Evolutionary conservation across 1,140 invertebrate genomes (phyloP), one percentile per base, ranked within the genome.

Genomic region (Heliconius eleuchia): DNA sequence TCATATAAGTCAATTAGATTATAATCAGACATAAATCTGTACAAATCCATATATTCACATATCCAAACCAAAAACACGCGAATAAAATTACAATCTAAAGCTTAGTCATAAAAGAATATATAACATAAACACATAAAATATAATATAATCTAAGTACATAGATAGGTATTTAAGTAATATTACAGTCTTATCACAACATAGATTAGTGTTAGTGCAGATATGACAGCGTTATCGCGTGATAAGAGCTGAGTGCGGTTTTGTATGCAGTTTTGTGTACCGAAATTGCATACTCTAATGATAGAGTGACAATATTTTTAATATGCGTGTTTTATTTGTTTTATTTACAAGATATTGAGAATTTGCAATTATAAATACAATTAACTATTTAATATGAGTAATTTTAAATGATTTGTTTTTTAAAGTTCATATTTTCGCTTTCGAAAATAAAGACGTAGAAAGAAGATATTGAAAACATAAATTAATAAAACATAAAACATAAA

Each of bases 191-290:
- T 80, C 79, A 23, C 60, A 76, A n/a, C 74, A 60, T 16, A 80
- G 78, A 80, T 80, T 80, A 76, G 79, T 39, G 37, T 76, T 80
- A 80, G 74, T 76, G 50, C 42, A 66, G 74, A 80, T 83, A 83
- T 76, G 76, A 84, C 77, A 71, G 23, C 76, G 80, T 83, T 87
- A 87, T 86, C 85, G 85, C 71, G 19, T 83, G 87, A 88, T 88
- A 88, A 84, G 73, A 52, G 84, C 85, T 86, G 86, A 87, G 86
- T 85, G 86, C 86, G 84, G 78, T 77, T 77, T 77, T 72, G 72
- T 74, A 73, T 82, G 80, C 82, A 82, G 80, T 85, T 84, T 84
- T 79, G 83, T 80, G 71, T 82, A 85, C 87, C 87, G 81, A 86
- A 88, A 86, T 83, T 88, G 82, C 85, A 84, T 52, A 74, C 73